Base-by-base conservation (phyloP, 2,888 invertebrate species). In the Sericinus montela region DNA sequence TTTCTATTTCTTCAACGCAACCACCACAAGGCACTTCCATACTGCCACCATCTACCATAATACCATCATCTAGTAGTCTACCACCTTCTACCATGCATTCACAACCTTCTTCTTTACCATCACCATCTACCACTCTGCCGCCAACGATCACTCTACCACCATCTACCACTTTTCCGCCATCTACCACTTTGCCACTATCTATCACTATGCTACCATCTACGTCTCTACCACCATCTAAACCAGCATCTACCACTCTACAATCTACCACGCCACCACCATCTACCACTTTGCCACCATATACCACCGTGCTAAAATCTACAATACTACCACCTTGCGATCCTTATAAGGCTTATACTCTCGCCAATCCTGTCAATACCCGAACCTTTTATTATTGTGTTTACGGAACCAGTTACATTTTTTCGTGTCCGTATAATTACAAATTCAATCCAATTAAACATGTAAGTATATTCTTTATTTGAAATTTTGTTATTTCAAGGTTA, bases 361-460 rank as follows among this genome's bases (percentile, higher is more conserved):
- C 39, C 3, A 49, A 49, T 10, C 40, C 45, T 2, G 39, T 14
- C 8, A 40, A 39, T 36, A 30, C 35, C 1, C 44, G 19, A 29
- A 45, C 49, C 1, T 49, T 49, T 40, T 49, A 36, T 30, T 49
- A 49, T 28, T 49, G 49, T 15, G 49, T 49, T 13, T 44, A 35
- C 14, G 49, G 49, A 15, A 45, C 35, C 8, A 39, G 29, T 39
- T 40, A 49, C 28, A 19, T 45, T 9, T 49, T 45, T 45, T 35
- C 29, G 44, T 49, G 49, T 14, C 49, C 49, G 11, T 29, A 44
- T n/a, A 49, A 44, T 15, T 49, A 49, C 19, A 40, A 49, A 40
- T 49, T 49, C 35, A 40, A 49, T 49, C 49, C 45, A 7, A 29
- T 13, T 8, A 49, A 19, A 35, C 44, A 49, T 16, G 49, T 49